Conservation (phyloP, 2,797 vertebrate species). For the Enteromius thamalakanensis region DNA sequence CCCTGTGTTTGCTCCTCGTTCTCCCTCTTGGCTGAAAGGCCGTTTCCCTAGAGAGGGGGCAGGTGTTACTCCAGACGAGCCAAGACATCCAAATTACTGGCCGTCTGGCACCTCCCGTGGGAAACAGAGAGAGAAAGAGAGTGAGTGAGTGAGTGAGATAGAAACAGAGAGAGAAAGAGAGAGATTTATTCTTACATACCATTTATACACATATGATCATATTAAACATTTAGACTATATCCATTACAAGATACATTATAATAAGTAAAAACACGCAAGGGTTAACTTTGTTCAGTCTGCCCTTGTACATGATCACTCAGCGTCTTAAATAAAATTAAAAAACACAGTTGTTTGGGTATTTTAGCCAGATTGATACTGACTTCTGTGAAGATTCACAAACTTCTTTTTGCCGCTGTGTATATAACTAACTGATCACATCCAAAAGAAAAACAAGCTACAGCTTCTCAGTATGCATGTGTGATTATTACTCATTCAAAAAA, state of each 20-base stretch:
- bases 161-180: conserved; percentile 54
- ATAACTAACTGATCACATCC: neutral
- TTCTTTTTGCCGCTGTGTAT: neutral
- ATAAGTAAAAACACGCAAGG: neutral
- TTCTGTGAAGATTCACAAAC: neutral
- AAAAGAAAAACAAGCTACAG: neutral
- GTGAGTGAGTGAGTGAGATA: conserved; percentile 28
- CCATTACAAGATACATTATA: neutral
- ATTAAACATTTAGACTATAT: neutral
- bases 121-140: conserved; percentile 74
- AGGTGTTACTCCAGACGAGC: conserved; percentile 99
- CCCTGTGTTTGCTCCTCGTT: conserved; percentile 65
- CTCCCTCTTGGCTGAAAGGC: conserved; percentile 79
- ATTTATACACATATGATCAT: conserved; percentile 30
- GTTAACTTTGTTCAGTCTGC: neutral
- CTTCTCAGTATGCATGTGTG: conserved; percentile 6
- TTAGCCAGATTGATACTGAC: neutral
- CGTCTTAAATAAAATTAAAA: neutral
- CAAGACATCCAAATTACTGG: conserved; percentile 99
- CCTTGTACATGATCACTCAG: neutral
- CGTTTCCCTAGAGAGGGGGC: conserved; percentile 92
- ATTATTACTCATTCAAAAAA: neutral
- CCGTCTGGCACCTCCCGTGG: conserved; percentile 99
- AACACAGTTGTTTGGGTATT: neutral
- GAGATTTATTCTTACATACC: conserved; percentile 9